Base-by-base conservation (phyloP, 2,113 vertebrate species). In the Canis aureus region DNA sequence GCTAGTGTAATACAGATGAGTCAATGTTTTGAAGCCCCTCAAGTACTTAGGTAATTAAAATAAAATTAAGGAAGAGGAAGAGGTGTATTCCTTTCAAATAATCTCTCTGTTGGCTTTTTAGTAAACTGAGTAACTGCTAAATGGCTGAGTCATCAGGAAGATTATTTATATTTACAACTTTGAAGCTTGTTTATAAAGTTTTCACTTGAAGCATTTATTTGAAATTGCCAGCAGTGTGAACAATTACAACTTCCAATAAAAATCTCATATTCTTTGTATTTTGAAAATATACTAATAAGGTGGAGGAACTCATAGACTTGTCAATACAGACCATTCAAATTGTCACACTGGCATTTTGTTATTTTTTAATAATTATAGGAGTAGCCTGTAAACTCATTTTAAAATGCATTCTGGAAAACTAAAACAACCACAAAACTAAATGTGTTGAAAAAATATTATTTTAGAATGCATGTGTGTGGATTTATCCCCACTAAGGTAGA, bases 1-100 rank as follows among this genome's bases (percentile, higher is more conserved):
- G 29, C 16, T 79, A 62, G 8, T 35, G 1, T 53, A 62, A 79
- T 88, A 80, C 20, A 20, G 17, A 20, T 66, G 43, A 15, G 67
- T 97, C 38, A 95, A 78, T 91, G 23, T 84, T 87, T 69, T 57
- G 11, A 85, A 96, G 35, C 11, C 91, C 92, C 91, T 93, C 20
- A 49, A 55, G 55, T 93, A 85, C 76, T 78, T 91, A 64, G 27
- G 81, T 93, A 81, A 95, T 95, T 97, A 97, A 97, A 97, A 87
- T 51, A 97, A 92, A 92, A 96, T 95, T 96, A 94, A 91, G 23
- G 15, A 96, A 91, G 43, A 81, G 10, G 17, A 96, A 91, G 32
- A 89, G 11, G 11, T 83, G 11, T 0, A 49, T 94, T 95, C 23
- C 38, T 92, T 64, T 79, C 38, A 80, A 89, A 89, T 43, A 76